phyloP scores from a whole-genome alignment of 2,888 invertebrate species.

The Pocota personata region DNA sequence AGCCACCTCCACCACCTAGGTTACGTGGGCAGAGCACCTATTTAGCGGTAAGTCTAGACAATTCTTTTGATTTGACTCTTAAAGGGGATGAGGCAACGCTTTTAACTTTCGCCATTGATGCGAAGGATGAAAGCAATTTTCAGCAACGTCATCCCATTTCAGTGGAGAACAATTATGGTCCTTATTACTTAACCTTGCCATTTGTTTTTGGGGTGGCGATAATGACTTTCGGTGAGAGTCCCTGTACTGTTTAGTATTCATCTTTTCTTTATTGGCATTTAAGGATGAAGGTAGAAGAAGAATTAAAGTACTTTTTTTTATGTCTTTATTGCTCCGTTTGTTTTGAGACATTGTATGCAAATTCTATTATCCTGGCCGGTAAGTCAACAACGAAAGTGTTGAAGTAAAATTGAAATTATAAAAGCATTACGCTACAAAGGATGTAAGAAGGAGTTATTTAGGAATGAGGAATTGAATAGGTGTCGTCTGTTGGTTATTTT shows the following conservation, averaged over 20 bases:
- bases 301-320: not conserved
- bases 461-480: not conserved
- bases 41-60: constrained; percentile 77
- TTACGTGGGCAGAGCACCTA: constrained; percentile 78
- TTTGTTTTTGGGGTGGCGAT: constrained; percentile 31
- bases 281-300: not conserved
- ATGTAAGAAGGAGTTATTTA: not conserved
- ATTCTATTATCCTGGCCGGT: constrained; percentile 34
- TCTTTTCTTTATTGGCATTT: constrained; percentile 17
- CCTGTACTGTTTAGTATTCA: constrained; percentile 26
- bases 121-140: constrained; percentile 56
- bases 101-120: constrained; percentile 23
- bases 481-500: not conserved
- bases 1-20: constrained; percentile 76
- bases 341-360: constrained; percentile 25
- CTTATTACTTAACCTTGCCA: constrained; percentile 49
- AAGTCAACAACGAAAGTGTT: constrained; percentile 20
- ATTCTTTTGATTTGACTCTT: constrained; percentile 33
- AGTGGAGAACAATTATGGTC: constrained; percentile 31
- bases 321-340: constrained; percentile 2
- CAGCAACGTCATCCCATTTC: constrained; percentile 21
- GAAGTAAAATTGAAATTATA: constrained; percentile 35
- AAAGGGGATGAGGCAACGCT: not conserved
- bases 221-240: constrained; percentile 26
- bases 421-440: constrained; percentile 17